Percentiles rank a stretch among this genome's conserved stretches.
These are phyloP conservation scores for Suricata suricatta DNA, from an alignment of 2,113 vertebrate genomes.

Conservation along the genomic window DNA sequence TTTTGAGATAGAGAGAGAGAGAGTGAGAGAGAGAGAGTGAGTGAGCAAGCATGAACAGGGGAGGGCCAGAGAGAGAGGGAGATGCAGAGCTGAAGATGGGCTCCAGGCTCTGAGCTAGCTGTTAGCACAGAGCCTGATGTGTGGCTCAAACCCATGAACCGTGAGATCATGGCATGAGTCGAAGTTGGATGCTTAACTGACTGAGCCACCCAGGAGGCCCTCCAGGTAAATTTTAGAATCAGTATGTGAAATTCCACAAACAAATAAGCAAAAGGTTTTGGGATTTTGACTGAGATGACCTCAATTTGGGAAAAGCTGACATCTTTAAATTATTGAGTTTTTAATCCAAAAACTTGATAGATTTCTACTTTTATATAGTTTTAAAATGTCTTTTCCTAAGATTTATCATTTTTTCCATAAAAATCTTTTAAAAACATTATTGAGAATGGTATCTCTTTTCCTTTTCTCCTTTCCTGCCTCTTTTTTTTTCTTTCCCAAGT, in stretches of 20 bases:
- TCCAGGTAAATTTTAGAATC: constrained; percentile 24
- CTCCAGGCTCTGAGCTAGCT: too few species aligned
- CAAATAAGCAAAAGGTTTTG: neutral
- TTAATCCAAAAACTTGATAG: neutral
- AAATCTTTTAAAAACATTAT: neutral
- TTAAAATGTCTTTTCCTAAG: neutral
- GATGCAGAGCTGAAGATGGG: too few species aligned
- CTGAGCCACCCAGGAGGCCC: too few species aligned
- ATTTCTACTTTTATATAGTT: constrained; percentile 8
- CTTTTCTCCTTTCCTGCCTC: neutral
- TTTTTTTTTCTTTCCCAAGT: neutral
- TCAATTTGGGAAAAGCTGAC: constrained; percentile 8
- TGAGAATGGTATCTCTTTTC: neutral
- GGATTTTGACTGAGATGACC: neutral
- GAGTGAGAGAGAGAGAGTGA: too few species aligned
- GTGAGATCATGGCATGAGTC: too few species aligned
- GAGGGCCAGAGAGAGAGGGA: too few species aligned
- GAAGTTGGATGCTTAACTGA: too few species aligned
- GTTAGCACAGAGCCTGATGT: too few species aligned
- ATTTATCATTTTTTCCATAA: constrained; percentile 3
- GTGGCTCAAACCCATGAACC: too few species aligned
- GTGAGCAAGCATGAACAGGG: too few species aligned
- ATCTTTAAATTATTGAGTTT: constrained; percentile 19
- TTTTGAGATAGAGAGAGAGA: too few species aligned
- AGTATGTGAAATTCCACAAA: neutral